phyloP scores from a whole-genome alignment of 2,797 vertebrate genomes.

The Sarcoramphus papa region DNA sequence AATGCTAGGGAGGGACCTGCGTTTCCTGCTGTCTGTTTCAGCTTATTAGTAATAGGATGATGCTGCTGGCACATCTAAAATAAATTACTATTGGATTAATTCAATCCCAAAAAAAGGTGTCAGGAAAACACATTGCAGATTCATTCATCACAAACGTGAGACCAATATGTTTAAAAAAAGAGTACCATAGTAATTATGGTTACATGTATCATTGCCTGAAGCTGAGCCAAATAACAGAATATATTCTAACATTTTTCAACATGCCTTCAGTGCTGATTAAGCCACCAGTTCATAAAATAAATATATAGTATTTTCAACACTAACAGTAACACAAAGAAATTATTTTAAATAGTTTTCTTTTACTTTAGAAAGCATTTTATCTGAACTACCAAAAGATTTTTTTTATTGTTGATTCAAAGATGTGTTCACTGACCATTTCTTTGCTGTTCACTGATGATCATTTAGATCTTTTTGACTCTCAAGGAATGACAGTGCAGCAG shows the following conservation, averaged over 20 bases:
- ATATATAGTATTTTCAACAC: not conserved
- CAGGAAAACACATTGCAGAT: not conserved
- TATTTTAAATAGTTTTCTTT: not conserved
- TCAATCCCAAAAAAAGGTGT: constrained; percentile 42
- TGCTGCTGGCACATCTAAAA: constrained; percentile 59
- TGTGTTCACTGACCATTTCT: not conserved
- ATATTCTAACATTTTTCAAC: constrained; percentile 5
- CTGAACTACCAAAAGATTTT: not conserved
- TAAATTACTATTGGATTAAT: constrained; percentile 62
- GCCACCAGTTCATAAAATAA: not conserved
- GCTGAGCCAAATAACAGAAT: constrained; percentile 10
- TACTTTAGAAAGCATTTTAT: not conserved
- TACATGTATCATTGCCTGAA: constrained; percentile 41
- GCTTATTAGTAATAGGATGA: constrained; percentile 58
- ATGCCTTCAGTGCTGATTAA: constrained; percentile 8
- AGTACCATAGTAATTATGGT: constrained; percentile 12
- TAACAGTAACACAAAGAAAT: not conserved
- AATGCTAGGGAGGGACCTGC: constrained; percentile 52
- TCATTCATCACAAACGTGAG: constrained; percentile 1
- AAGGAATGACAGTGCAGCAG: not conserved
- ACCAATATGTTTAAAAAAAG: not conserved
- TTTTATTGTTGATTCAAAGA: not conserved
- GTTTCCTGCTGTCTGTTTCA: constrained; percentile 77
- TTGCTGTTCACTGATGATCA: not conserved
- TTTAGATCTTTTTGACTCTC: not conserved